Evolutionary conservation across 1,140 invertebrate genomes (phyloP).

Genomic region (Papilio polytes): DNA sequence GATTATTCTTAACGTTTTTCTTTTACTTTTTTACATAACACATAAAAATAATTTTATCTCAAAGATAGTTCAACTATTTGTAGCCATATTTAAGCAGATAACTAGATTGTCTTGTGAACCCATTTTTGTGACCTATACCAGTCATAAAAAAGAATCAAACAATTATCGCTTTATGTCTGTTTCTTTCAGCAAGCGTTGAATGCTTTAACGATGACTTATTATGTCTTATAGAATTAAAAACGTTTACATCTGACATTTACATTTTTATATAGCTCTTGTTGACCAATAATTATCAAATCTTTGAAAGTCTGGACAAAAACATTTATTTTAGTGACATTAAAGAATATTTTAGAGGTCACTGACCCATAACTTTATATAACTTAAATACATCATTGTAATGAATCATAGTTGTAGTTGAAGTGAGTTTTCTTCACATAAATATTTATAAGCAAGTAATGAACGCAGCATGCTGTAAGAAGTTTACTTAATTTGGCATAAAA

Average conservation of each 20-base stretch:
- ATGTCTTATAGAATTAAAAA: too few relatives aligned
- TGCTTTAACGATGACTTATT: background rate
- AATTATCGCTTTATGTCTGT: background rate
- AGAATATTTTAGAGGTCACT: too few relatives aligned
- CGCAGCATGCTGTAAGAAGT: constrained; percentile 5
- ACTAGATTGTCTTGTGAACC: too few relatives aligned
- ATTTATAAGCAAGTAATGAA: constrained; percentile 11
- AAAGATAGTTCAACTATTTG: background rate
- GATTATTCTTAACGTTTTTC: background rate
- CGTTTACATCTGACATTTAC: too few relatives aligned
- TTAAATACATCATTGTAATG: background rate
- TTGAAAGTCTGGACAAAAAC: too few relatives aligned
- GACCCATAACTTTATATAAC: too few relatives aligned
- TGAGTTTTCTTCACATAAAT: background rate
- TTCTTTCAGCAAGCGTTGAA: background rate
- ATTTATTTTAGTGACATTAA: too few relatives aligned
- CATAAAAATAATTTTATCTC: background rate
- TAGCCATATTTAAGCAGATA: too few relatives aligned
- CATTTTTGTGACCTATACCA: background rate
- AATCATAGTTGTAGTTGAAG: background rate
- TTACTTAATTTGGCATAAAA: constrained; percentile 24
- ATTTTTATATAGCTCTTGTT: too few relatives aligned
- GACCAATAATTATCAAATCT: too few relatives aligned
- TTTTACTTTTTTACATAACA: background rate
- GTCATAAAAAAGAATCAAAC: background rate